phyloP scores from a whole-genome alignment of 1,140 invertebrate genomes.

The Cyclina sinensis region DNA sequence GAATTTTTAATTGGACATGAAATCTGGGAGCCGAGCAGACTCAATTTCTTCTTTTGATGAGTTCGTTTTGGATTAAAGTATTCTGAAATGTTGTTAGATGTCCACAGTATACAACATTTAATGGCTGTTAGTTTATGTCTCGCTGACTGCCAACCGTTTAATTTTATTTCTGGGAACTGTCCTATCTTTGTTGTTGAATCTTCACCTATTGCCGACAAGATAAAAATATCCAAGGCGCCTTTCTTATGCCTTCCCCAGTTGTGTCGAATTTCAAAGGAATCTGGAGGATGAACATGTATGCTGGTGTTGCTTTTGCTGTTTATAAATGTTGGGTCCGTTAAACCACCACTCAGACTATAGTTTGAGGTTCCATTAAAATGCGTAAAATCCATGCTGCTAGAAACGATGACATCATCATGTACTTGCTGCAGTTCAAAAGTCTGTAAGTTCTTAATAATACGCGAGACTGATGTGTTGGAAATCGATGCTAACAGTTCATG shows the following conservation, averaged over 20 bases:
- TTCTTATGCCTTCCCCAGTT: not conserved
- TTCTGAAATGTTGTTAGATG: not conserved
- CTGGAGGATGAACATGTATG: not conserved
- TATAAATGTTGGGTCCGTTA: no score
- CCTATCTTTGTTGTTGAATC: not conserved
- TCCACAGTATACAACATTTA: conserved; percentile 18
- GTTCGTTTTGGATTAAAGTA: not conserved
- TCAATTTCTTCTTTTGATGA: not conserved
- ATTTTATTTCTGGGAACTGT: not conserved
- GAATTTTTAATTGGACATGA: conserved; percentile 6
- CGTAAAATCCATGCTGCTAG: no score
- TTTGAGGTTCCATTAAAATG: no score
- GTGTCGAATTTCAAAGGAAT: not conserved
- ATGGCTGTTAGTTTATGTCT: not conserved
- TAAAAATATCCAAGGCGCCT: not conserved
- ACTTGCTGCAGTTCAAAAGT: no score
- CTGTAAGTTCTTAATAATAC: no score
- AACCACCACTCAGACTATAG: no score
- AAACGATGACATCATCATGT: no score
- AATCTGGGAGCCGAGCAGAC: not conserved
- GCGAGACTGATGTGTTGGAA: not conserved
- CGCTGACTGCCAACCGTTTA: not conserved
- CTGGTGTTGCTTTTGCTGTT: not conserved
- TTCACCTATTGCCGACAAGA: not conserved
- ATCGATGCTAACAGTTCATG: no score